These are phyloP conservation scores for Lutraria lutraria DNA, from an alignment of 2,888 invertebrate genomes.

Conservation along the genomic window DNA sequence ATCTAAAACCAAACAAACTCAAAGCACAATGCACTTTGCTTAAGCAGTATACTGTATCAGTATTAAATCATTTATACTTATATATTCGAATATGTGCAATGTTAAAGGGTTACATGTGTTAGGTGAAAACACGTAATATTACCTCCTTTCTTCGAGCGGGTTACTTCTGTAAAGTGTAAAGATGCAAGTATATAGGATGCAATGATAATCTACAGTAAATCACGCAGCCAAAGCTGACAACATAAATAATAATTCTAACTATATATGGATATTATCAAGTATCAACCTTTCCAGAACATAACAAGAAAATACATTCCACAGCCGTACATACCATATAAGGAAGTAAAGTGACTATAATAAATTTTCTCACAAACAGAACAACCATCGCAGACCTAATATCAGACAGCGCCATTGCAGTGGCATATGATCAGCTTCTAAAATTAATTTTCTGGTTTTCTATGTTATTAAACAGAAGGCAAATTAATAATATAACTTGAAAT, in stretches of 20 bases:
- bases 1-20: background rate
- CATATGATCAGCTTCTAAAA: no score
- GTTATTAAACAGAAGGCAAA: no score
- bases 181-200: constrained; percentile 30
- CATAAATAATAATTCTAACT: background rate
- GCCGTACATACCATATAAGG: background rate
- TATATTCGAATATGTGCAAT: background rate
- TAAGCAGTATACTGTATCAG: background rate
- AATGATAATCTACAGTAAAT: background rate
- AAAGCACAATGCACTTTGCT: background rate
- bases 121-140: constrained; percentile 30
- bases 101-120: background rate
- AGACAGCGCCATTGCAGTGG: no score
- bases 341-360: background rate
- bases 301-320: constrained; percentile 7
- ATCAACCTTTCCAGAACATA: background rate
- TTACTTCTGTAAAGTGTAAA: constrained; percentile 55
- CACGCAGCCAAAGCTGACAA: background rate
- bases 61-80: background rate
- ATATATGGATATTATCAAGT: background rate
- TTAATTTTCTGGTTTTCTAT: no score
- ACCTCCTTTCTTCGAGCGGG: constrained; percentile 55
- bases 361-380: no score
- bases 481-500: no score
- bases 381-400: no score